These are phyloP conservation scores for Matsumyia berberina DNA, from an alignment of 2,888 invertebrate genomes.

Conservation along the genomic window DNA sequence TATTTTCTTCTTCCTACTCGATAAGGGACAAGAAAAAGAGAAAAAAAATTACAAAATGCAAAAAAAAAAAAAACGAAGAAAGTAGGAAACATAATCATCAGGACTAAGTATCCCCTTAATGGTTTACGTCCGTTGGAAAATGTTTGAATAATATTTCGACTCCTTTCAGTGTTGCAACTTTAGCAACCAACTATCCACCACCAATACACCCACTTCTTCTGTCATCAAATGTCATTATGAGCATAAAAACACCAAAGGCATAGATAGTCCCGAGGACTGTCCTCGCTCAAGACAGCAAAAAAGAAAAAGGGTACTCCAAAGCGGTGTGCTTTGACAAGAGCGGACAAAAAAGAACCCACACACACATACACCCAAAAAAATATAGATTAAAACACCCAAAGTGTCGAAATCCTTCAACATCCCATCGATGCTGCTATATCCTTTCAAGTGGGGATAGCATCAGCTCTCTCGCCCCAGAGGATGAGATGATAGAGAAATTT, in stretches of 20 bases:
- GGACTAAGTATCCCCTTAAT: constrained; percentile 56
- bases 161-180: constrained; percentile 39
- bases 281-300: background rate
- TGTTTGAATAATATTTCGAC: constrained; percentile 63
- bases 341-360: constrained; percentile 3
- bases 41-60: constrained; percentile 25
- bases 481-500: constrained; percentile 62
- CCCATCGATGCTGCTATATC: constrained; percentile 56
- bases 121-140: constrained; percentile 50
- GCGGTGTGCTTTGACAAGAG: constrained; percentile 32
- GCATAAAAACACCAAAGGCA: constrained; percentile 38
- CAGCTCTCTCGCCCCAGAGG: constrained; percentile 6
- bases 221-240: constrained; percentile 53
- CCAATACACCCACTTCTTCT: constrained; percentile 34
- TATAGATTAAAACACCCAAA: constrained; percentile 52
- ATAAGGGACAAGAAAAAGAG: constrained; percentile 33
- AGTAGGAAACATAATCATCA: constrained; percentile 54
- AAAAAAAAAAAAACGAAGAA: constrained; percentile 22
- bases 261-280: constrained; percentile 24
- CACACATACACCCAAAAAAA: constrained; percentile 9
- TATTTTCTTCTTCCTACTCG: constrained; percentile 40
- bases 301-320: constrained; percentile 24
- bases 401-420: constrained; percentile 58
- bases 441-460: constrained; percentile 16
- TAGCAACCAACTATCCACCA: background rate